Evolutionary conservation across 2,888 invertebrate genomes (phyloP).

Genomic region (Acheta domesticus): DNA sequence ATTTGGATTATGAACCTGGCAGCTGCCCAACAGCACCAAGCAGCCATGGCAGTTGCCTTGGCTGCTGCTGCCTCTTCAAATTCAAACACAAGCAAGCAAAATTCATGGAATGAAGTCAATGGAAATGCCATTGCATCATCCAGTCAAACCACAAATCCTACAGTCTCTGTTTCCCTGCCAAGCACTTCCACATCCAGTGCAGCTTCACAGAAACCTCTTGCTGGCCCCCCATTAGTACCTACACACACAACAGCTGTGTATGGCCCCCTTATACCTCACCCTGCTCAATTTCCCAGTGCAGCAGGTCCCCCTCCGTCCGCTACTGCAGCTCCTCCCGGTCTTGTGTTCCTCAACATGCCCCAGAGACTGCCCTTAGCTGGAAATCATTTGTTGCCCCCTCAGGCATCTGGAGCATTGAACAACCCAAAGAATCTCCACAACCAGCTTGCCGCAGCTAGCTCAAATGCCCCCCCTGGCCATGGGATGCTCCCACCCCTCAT

Average conservation of each 20-base stretch:
- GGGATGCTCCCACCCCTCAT: constrained; percentile 34
- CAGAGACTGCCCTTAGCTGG: constrained; percentile 30
- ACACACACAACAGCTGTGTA: constrained; percentile 21
- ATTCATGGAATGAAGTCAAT: constrained; percentile 48
- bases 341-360: constrained; percentile 35
- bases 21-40: constrained; percentile 61
- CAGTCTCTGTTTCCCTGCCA: constrained; percentile 47
- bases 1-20: constrained; percentile 33
- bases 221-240: constrained; percentile 40
- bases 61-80: constrained; percentile 42
- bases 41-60: constrained; percentile 55
- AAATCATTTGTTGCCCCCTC: background rate
- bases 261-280: constrained; percentile 20
- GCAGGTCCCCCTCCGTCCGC: constrained; percentile 32
- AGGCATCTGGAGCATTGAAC: background rate
- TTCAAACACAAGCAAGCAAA: constrained; percentile 38
- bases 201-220: constrained; percentile 42
- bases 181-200: constrained; percentile 48
- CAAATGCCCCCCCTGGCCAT: constrained; percentile 35
- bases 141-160: constrained; percentile 40
- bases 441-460: constrained; percentile 40
- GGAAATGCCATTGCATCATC: constrained; percentile 43
- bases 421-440: constrained; percentile 36
- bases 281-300: constrained; percentile 24
- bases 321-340: constrained; percentile 30